Evolutionary conservation across 2,888 invertebrate genomes (phyloP).

Genomic region (Andrena flavipes): DNA sequence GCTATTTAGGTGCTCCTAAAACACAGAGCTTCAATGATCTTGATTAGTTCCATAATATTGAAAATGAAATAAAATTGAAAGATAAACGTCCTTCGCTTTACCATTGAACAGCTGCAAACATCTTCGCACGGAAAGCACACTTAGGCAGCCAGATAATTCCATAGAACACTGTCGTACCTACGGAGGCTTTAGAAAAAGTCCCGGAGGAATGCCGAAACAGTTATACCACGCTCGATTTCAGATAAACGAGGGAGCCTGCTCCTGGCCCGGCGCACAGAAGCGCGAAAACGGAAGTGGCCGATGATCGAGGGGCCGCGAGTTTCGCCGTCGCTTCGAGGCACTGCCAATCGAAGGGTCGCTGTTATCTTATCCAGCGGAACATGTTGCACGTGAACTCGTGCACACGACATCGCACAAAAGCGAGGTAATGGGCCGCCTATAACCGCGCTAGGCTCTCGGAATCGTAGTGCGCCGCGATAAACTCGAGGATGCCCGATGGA

Average conservation of each 20-base stretch:
- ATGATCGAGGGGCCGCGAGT: background rate
- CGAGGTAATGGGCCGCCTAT: slow-evolving; percentile 3
- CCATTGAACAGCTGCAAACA: too few relatives aligned
- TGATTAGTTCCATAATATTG: too few relatives aligned
- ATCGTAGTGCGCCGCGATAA: slow-evolving; percentile 16
- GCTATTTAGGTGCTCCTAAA: too few relatives aligned
- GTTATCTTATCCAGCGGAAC: slow-evolving; percentile 37
- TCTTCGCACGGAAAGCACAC: too few relatives aligned
- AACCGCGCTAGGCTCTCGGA: slow-evolving; percentile 11
- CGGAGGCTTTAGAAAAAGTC: too few relatives aligned
- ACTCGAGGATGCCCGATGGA: background rate
- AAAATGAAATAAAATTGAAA: too few relatives aligned
- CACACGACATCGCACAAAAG: slow-evolving; percentile 2
- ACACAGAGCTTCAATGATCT: too few relatives aligned
- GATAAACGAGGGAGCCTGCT: background rate
- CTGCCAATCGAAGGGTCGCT: slow-evolving; percentile 1
- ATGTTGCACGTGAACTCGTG: slow-evolving; percentile 12
- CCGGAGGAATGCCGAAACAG: too few relatives aligned
- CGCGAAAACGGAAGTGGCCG: background rate
- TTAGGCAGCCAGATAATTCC: too few relatives aligned
- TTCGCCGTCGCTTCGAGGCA: background rate
- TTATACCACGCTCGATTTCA: background rate
- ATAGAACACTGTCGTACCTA: too few relatives aligned
- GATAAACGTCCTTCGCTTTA: too few relatives aligned
- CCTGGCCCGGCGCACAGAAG: background rate